These are phyloP conservation scores for Penaeus indicus DNA, from an alignment of 1,140 invertebrate genomes.

Conservation along the genomic window DNA sequence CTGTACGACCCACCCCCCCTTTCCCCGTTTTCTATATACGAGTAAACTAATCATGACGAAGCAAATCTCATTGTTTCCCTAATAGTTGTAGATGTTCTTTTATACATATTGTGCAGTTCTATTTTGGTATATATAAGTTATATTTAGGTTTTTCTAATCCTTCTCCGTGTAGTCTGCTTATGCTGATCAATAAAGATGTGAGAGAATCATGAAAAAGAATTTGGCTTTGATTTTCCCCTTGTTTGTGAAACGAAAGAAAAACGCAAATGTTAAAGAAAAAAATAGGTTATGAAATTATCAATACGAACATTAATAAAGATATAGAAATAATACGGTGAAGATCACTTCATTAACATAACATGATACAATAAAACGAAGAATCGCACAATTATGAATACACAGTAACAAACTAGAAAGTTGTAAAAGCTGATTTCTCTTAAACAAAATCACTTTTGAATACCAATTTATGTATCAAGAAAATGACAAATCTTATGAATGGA, in stretches of 20 bases:
- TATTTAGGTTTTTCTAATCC: conserved; percentile 65
- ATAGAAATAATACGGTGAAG: neutral
- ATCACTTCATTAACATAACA: neutral
- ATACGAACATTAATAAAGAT: neutral
- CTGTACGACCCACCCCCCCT: neutral
- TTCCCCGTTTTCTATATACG: conserved; percentile 50
- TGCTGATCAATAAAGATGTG: conserved; percentile 65
- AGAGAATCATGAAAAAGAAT: conserved; percentile 51
- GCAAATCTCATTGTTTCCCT: conserved; percentile 42
- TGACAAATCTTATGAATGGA: too few relatives aligned
- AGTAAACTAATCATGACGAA: conserved; percentile 41
- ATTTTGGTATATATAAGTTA: conserved; percentile 66
- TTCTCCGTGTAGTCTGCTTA: conserved; percentile 63
- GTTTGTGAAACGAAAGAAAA: neutral
- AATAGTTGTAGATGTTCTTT: conserved; percentile 61
- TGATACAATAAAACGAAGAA: neutral
- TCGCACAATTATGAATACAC: neutral
- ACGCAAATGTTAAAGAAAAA: neutral
- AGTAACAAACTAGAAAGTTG: neutral
- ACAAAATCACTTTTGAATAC: too few relatives aligned
- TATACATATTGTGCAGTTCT: conserved; percentile 65
- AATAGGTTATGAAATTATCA: neutral
- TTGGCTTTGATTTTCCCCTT: conserved; percentile 1
- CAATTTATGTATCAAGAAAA: too few relatives aligned
- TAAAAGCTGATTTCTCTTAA: neutral